phyloP scores from a whole-genome alignment of 2,888 invertebrate genomes.

The Patella caerulea region DNA sequence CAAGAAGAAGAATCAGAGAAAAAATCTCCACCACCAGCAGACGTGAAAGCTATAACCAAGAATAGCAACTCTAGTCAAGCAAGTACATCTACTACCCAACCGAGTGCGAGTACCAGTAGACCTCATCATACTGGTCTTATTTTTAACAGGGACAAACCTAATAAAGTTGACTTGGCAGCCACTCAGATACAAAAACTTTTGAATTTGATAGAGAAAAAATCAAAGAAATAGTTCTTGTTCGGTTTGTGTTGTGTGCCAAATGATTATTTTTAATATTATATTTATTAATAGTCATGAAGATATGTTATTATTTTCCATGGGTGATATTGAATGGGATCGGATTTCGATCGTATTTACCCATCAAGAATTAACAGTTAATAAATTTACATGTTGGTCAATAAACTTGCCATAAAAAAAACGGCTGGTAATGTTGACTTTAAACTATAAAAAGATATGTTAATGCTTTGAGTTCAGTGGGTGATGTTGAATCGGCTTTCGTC shows the following conservation, averaged over 20 bases:
- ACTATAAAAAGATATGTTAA: too few relatives aligned
- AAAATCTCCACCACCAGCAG: conserved; percentile 2
- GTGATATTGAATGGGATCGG: too few relatives aligned
- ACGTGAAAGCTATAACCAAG: conserved; percentile 9
- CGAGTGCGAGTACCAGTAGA: conserved; percentile 21
- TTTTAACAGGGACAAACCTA: conserved; percentile 47
- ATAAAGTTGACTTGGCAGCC: conserved; percentile 57
- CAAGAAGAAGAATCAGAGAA: conserved; percentile 18
- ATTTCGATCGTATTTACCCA: too few relatives aligned
- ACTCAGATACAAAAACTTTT: conserved; percentile 58
- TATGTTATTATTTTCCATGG: too few relatives aligned
- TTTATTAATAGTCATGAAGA: too few relatives aligned
- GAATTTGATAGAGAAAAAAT: conserved; percentile 26
- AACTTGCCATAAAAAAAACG: too few relatives aligned
- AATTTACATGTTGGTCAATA: too few relatives aligned
- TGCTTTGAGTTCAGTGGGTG: too few relatives aligned
- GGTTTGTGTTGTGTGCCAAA: background rate
- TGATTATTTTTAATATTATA: background rate
- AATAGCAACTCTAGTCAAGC: conserved; percentile 12
- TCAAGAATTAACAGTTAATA: too few relatives aligned
- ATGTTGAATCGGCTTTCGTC: too few relatives aligned
- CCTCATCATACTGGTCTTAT: background rate
- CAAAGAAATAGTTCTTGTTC: background rate
- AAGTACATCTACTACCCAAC: conserved; percentile 14
- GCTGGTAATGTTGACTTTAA: too few relatives aligned